Conservation (phyloP, 2,113 vertebrate species). For the Leiothrix lutea region DNA sequence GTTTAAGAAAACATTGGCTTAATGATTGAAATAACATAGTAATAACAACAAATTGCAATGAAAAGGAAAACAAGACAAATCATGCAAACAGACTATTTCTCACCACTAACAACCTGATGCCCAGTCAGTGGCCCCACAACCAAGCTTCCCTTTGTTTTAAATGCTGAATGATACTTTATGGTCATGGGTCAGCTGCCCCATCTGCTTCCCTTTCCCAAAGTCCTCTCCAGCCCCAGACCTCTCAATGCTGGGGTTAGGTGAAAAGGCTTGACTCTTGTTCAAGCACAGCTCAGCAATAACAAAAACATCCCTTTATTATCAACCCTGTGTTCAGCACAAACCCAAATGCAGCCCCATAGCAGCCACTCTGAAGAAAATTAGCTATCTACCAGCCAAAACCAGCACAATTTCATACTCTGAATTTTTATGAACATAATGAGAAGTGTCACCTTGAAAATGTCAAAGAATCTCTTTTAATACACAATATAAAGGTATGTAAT, state of each 20-base stretch:
- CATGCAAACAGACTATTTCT: neutral
- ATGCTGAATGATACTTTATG: accelerated
- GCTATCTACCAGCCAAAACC: neutral
- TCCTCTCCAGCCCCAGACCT: neutral
- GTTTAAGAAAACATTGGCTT: neutral
- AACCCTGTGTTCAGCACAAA: neutral
- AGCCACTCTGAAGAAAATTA: neutral
- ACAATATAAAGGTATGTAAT: neutral
- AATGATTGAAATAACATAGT: neutral
- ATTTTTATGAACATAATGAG: neutral
- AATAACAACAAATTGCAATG: neutral
- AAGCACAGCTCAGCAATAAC: neutral
- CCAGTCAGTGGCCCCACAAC: accelerated
- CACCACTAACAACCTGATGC: neutral
- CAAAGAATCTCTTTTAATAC: neutral
- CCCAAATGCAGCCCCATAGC: neutral
- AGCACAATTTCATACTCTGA: neutral
- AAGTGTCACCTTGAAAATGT: neutral
- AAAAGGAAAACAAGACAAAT: neutral
- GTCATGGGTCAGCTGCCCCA: neutral
- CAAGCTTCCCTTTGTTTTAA: neutral
- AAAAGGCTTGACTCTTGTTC: neutral
- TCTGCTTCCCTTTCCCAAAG: neutral
- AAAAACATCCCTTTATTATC: neutral
- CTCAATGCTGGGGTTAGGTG: accelerated